Base-by-base conservation (phyloP, 2,113 vertebrate species). In the Hippotragus niger region DNA sequence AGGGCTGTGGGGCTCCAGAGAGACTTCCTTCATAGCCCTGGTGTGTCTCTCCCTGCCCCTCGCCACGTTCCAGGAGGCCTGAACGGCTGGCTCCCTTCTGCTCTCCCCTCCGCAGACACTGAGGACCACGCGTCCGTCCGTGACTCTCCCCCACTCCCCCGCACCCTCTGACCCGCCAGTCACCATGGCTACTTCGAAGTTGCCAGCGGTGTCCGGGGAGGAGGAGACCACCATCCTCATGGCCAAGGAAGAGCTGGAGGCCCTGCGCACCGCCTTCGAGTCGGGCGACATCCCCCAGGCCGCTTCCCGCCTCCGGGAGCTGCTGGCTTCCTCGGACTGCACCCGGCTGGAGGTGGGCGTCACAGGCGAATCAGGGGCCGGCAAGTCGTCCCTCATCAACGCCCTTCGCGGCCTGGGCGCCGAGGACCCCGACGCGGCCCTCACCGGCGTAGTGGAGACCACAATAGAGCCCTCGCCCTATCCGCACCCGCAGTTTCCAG, bases 351-450 rank as follows among this genome's bases (percentile, higher is more conserved):
- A 99, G 74, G 98, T 99, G 80, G 99, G 98, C 0, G 90, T 99
- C 86, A 99, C 98, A 0, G 99, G 99, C 33, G 99, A 99, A 96
- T 98, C 98, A 0, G 99, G 99, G 0, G 98, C 99, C 0, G 99
- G 99, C 76, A 99, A 99, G 90, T 99, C 99, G 16, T 98, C 99
- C 7, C 99, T 99, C 95, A 98, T 99, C 94, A 99, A 99, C 15
- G 98, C 98, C 67, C 97, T 99, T 27, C 98, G 98, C 0, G 99
- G 98, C 58, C 84, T 99, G 76, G 97, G 97, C 0, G 98, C 99
- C 21, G 98, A 99, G 76, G 98, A 99, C 6, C 97, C 97, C 0
- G 97, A 88, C 0, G 98, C 99, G 17, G 99, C 99, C 25, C 86
- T 95, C 74, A 99, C 99, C 0, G 99, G 99, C 5, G 97, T 98